Evolutionary conservation across 2,113 vertebrate species (phyloP), one percentile per base, ranked within the genome.

Genomic region (Oostethus manadensis): DNA sequence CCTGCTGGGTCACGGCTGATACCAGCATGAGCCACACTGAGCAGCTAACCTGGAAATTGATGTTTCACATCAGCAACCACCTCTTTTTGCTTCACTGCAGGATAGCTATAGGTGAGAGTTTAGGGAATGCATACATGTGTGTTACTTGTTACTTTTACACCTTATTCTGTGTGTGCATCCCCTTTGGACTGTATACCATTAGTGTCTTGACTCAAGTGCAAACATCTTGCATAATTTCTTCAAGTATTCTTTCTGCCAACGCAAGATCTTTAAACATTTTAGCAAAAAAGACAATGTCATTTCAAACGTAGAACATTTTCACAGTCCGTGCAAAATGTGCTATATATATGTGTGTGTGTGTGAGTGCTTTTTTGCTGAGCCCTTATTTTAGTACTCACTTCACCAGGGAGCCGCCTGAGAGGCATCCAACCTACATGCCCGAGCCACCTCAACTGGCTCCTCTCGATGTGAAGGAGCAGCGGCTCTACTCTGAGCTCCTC

Each of bases 11-110:
- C 83, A 85, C 71, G 64, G 84, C 88, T 89, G 90, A 91, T 91
- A 89, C 89, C 87, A 89, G 87, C 84, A 80, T 76, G 82, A 88
- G 87, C 80, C 81, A 82, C 81, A 64, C 87, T 84, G 87, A 88
- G 90, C 90, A 90, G 87, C 88, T 89, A 89, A 91, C 88, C 90
- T 90, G 86, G 89, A 91, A 91, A 90, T 91, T 90, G 88, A 87
- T 87, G 89, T 91, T 88, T 91, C 90, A 90, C 89, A 88, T 89
- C 90, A 89, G 78, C 74, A 73, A 80, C 80, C 81, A 70, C 77
- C 86, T 79, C 83, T 85, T 77, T 86, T 70, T 83, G 85, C 86
- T 87, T 69, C 48, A 63, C 57, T 66, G 83, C 84, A 64, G 70
- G 61, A 53, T 75, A 61, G 71, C 70, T 67, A 59, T 44, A 53